Evolutionary conservation across 2,797 vertebrate genomes (phyloP).

Genomic region (Falco novaeseelandiae): DNA sequence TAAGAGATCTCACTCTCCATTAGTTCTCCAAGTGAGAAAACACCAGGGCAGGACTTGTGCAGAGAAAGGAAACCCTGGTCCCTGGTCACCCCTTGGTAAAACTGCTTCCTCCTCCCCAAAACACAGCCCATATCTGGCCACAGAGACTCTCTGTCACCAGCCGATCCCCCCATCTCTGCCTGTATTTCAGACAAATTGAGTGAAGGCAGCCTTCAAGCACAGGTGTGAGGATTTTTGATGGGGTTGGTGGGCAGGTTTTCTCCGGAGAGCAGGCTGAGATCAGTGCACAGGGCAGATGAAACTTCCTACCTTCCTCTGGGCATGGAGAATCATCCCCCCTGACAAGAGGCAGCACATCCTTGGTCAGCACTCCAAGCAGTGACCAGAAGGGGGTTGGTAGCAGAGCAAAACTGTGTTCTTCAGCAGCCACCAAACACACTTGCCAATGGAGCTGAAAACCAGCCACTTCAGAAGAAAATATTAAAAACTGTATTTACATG

Average conservation of each 20-base stretch:
- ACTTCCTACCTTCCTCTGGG: not conserved
- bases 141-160: not conserved
- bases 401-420: not conserved
- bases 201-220: not conserved
- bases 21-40: not conserved
- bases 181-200: not conserved
- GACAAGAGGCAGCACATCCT: not conserved
- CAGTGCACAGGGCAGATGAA: accelerated
- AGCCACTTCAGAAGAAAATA: not conserved
- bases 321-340: not conserved
- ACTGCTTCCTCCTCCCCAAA: not conserved
- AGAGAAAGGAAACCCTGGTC: not conserved
- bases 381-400: accelerated
- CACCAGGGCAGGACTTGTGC: not conserved
- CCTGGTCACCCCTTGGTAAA: not conserved
- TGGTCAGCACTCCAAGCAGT: not conserved
- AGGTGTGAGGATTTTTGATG: not conserved
- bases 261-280: not conserved
- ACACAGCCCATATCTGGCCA: not conserved
- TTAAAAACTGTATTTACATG: not conserved
- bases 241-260: not conserved
- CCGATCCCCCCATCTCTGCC: accelerated
- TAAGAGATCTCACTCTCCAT: not conserved
- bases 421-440: not conserved
- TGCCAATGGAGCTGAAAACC: not conserved